Base-by-base conservation (phyloP, 2,888 invertebrate genomes). In the Anagyrus pseudococci region DNA sequence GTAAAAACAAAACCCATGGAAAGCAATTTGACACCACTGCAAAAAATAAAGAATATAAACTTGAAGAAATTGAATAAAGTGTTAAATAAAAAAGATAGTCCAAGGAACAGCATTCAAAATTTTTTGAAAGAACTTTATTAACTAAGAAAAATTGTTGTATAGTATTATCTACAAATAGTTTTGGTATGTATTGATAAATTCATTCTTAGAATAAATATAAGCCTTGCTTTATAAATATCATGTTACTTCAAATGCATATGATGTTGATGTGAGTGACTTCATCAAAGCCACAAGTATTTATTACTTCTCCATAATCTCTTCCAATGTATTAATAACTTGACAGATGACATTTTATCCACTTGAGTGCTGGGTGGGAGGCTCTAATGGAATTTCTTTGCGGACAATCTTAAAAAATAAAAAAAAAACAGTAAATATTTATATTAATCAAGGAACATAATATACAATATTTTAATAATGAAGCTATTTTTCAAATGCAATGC, bases 351-450 rank as follows among this genome's bases (percentile, higher is more conserved):
- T 29, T 7, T 7, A 29, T 29, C 10, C 10, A 7, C 29, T 29
- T 29, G 29, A 29, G 10, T 29, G 29, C 29, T 7, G 4, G 29
- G 29, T 29, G 4, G 55, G 59, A 84, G 81, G 89, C 75, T 89
- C 89, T 83, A 90, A 79, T 64, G 90, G 90, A 79, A 90, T 88
- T 80, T 90, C 88, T 72, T 89, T 89, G 79, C 84, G 85, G 58
- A 90, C 89, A 73, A 90, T 87, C 90, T 91, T 85, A 69, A 88
- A 87, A 69, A 44, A 43, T 48, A 25, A 19, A 15, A 23, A 26
- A 46, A 40, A 44, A 43, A 54, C 29, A 50, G 55, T 25, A 46
- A 50, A 43, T 29, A 37, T 25, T 41, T 7, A 29, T 26, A 20
- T 17, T 26, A 43, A 46, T 37, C 4, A 29, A 29, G 10, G 29